These are phyloP conservation scores for Eutolmus rufibarbis DNA, from an alignment of 2,888 invertebrate species.

Conservation along the genomic window DNA sequence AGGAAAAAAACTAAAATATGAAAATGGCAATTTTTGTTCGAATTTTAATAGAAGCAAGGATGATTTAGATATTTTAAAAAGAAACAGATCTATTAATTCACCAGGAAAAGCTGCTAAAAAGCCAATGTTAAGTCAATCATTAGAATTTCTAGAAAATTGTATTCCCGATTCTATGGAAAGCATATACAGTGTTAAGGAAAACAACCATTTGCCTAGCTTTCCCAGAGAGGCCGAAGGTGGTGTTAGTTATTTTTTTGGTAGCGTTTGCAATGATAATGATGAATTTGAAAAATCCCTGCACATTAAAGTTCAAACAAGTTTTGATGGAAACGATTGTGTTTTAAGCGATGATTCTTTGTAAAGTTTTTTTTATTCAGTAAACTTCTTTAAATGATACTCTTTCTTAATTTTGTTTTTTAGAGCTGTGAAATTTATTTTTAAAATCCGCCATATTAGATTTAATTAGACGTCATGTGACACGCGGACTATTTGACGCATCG, in stretches of 20 bases:
- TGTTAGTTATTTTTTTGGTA: slow-evolving; percentile 66
- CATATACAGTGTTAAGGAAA: too few species aligned
- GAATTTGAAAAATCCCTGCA: slow-evolving; percentile 69
- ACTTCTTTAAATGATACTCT: too few species aligned
- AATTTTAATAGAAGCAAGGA: slow-evolving; percentile 49
- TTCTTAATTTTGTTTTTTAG: too few species aligned
- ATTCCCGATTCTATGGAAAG: background rate
- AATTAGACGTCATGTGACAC: too few species aligned
- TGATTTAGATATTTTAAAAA: slow-evolving; percentile 53
- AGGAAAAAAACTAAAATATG: slow-evolving; percentile 55
- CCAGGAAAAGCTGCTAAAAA: slow-evolving; percentile 7
- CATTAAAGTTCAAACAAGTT: background rate
- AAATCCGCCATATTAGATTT: too few species aligned
- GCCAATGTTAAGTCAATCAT: background rate
- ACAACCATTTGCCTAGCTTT: background rate
- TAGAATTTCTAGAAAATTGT: background rate
- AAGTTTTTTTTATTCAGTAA: background rate
- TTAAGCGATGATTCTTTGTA: background rate
- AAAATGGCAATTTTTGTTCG: slow-evolving; percentile 39
- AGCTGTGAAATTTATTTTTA: too few species aligned
- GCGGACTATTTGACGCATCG: too few species aligned
- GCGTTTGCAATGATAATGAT: slow-evolving; percentile 65
- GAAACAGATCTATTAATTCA: background rate
- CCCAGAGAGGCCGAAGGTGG: slow-evolving; percentile 45
- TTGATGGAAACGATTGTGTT: background rate